These are phyloP conservation scores for Nymphalis io DNA, from an alignment of 1,140 invertebrate genomes.

Conservation along the genomic window DNA sequence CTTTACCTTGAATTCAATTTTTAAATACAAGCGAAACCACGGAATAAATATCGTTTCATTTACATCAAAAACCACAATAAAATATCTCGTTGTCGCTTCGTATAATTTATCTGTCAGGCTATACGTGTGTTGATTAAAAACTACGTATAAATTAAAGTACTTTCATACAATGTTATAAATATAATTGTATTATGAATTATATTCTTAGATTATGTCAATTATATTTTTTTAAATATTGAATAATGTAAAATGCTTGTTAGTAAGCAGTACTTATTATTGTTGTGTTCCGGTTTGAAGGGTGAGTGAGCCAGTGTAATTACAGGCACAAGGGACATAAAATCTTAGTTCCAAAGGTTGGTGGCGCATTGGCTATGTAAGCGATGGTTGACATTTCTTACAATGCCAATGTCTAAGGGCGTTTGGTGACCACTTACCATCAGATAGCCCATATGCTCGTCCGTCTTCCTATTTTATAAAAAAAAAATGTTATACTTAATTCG, in stretches of 20 bases:
- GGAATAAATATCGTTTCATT: background rate
- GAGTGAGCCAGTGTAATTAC: too few relatives aligned
- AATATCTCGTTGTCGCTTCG: conserved; percentile 7
- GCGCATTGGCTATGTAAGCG: too few relatives aligned
- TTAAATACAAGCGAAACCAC: background rate
- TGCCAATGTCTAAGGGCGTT: too few relatives aligned
- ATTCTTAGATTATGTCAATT: background rate
- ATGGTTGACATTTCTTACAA: too few relatives aligned
- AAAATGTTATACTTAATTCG: too few relatives aligned
- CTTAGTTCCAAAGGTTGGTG: too few relatives aligned
- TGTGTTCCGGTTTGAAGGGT: too few relatives aligned
- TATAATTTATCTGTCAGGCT: conserved; percentile 11
- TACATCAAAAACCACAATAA: conserved; percentile 5
- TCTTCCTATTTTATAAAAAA: too few relatives aligned
- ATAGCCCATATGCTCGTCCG: too few relatives aligned
- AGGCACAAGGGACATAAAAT: too few relatives aligned
- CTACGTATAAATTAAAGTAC: conserved; percentile 9
- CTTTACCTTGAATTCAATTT: background rate
- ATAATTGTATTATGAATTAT: conserved; percentile 7
- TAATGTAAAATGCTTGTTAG: background rate
- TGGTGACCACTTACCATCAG: too few relatives aligned
- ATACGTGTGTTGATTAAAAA: conserved; percentile 13
- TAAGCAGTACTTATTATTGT: too few relatives aligned
- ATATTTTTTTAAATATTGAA: background rate
- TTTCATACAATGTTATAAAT: conserved; percentile 2